Evolutionary conservation across 2,888 invertebrate species (phyloP).

Genomic region (Nephrotoma flavescens): DNA sequence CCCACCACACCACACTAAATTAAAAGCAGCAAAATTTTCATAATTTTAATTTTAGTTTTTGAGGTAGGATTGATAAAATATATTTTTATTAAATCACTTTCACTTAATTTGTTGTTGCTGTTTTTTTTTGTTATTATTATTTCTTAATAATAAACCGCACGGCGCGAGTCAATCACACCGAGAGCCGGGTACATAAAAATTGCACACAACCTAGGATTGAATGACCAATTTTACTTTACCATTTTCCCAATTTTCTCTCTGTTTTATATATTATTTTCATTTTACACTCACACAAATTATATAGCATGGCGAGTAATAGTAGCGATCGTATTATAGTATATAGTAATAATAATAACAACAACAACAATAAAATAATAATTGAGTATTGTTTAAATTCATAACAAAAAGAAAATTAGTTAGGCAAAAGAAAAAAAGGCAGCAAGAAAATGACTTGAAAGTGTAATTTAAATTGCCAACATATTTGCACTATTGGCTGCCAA

Average conservation of each 20-base stretch:
- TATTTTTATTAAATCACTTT: neutral
- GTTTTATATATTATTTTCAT: neutral
- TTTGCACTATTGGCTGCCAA: slow-evolving; percentile 6
- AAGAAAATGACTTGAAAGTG: neutral
- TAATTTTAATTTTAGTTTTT: neutral
- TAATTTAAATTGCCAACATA: slow-evolving; percentile 6
- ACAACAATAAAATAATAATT: neutral
- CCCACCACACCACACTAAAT: neutral
- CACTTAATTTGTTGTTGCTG: neutral
- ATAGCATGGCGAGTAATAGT: neutral
- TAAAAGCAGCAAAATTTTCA: neutral
- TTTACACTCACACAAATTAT: neutral
- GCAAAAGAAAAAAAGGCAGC: neutral
- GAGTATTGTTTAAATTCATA: neutral
- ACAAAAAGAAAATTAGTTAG: neutral
- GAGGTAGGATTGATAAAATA: neutral
- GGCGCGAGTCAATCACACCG: neutral
- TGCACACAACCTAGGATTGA: neutral
- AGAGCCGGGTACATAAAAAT: neutral
- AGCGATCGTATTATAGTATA: neutral
- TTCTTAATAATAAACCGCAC: neutral
- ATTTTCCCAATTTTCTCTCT: neutral
- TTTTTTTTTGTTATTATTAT: neutral
- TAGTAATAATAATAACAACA: neutral
- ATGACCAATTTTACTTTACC: neutral